Percentiles rank a stretch among this genome's conserved stretches.
Evolutionary conservation across 2,113 vertebrate genomes (phyloP).

Genomic region (Tylochromis polylepis): DNA sequence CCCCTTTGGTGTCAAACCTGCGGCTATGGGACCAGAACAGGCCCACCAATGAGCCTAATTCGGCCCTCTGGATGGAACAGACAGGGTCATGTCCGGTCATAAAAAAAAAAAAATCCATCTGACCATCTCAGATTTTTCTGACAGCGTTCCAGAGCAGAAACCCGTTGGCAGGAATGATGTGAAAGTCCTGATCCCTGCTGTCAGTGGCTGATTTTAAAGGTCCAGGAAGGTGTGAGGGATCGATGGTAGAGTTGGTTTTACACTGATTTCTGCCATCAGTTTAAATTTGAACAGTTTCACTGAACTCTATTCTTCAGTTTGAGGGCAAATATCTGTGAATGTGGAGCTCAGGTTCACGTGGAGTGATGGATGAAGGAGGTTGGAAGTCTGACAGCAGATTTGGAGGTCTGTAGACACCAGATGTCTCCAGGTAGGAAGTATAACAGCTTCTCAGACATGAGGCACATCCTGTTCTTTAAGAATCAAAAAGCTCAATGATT

Average conservation of each 20-base stretch:
- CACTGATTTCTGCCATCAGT: too few species aligned
- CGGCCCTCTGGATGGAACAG: too few species aligned
- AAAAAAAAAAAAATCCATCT: too few species aligned
- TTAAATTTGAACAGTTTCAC: background rate
- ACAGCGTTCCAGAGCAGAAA: too few species aligned
- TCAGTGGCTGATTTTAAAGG: background rate
- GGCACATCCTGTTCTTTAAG: background rate
- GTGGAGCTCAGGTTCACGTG: background rate
- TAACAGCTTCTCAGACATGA: background rate
- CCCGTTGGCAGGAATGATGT: background rate
- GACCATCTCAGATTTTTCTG: too few species aligned
- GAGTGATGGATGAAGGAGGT: background rate
- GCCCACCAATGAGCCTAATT: too few species aligned
- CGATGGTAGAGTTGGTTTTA: background rate
- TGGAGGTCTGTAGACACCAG: background rate
- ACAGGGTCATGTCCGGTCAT: too few species aligned
- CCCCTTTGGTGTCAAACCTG: background rate
- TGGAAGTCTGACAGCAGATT: background rate
- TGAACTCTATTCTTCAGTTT: background rate
- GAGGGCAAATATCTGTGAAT: background rate
- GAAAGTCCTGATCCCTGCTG: background rate
- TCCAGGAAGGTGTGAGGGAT: background rate
- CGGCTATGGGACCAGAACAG: background rate
- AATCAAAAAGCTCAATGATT: fast-evolving
- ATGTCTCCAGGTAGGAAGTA: fast-evolving